Evolutionary conservation across 1,140 invertebrate genomes (phyloP).

Genomic region (Holcopasites calliopsidis): DNA sequence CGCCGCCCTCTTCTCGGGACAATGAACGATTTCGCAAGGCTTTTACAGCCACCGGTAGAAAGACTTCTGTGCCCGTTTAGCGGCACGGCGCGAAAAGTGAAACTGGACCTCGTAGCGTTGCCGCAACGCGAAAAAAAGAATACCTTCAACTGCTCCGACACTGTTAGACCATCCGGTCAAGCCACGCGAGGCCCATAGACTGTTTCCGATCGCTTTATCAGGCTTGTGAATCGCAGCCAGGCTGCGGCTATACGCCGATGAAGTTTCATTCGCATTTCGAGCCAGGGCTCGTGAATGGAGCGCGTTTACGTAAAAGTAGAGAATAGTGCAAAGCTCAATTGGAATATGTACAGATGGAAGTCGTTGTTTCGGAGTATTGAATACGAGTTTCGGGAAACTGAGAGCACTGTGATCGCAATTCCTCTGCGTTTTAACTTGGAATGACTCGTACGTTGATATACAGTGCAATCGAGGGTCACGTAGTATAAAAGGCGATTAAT

Average conservation of each 20-base stretch:
- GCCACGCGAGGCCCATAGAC: not conserved
- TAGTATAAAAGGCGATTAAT: not conserved
- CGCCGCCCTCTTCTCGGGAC: slow-evolving; percentile 36
- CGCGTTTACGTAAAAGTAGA: no score
- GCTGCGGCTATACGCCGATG: not conserved
- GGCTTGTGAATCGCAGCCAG: slow-evolving; percentile 10
- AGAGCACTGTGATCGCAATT: no score
- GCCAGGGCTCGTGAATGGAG: slow-evolving; percentile 25
- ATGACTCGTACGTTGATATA: no score
- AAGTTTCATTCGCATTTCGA: slow-evolving; percentile 25
- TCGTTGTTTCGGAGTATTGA: no score
- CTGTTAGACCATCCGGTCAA: no score
- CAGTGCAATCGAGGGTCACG: no score
- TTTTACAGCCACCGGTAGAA: slow-evolving; percentile 14
- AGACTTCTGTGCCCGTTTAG: slow-evolving; percentile 62
- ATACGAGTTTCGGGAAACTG: no score
- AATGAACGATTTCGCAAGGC: slow-evolving; percentile 64
- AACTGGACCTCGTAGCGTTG: slow-evolving; percentile 52
- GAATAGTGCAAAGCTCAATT: no score
- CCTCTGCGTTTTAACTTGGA: no score
- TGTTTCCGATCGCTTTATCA: slow-evolving; percentile 12
- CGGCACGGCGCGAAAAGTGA: slow-evolving; percentile 66
- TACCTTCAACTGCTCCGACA: not conserved
- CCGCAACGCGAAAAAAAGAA: no score
- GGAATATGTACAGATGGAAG: no score